phyloP scores from a whole-genome alignment of 1,140 invertebrate species.

The Leptoteleia sp. region DNA sequence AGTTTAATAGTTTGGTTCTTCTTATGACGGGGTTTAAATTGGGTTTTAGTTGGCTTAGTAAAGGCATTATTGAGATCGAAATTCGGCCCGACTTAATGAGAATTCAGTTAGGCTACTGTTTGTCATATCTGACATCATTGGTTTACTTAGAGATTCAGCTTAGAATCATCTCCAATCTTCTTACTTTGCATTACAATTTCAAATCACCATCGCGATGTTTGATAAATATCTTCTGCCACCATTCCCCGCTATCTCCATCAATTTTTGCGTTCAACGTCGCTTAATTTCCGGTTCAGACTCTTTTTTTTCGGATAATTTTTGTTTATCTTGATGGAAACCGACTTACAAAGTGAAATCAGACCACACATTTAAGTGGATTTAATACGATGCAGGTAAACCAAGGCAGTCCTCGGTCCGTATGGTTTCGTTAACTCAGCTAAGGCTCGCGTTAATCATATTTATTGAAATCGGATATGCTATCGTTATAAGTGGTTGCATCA shows the following conservation, averaged over 20 bases:
- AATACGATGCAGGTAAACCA: background rate
- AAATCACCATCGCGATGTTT: conserved; percentile 13
- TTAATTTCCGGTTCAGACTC: conserved; percentile 10
- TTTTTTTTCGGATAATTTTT: background rate
- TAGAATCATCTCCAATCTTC: conserved; percentile 7
- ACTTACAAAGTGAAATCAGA: conserved; percentile 6
- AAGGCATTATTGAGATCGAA: conserved; percentile 46
- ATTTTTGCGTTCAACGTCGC: too few species aligned
- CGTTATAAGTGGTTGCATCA: conserved; percentile 6
- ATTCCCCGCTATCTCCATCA: background rate
- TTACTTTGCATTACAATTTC: conserved; percentile 20
- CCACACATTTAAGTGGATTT: conserved; percentile 5
- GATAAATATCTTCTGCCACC: background rate
- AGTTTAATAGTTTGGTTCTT: conserved; percentile 27
- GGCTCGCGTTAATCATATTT: conserved; percentile 29
- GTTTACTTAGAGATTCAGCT: conserved; percentile 14
- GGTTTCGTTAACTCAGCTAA: conserved; percentile 9
- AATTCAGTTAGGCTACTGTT: conserved; percentile 53
- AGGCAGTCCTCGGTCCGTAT: conserved; percentile 9
- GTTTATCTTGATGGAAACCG: conserved; percentile 2
- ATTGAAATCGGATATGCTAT: conserved; percentile 22
- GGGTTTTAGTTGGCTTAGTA: conserved; percentile 43
- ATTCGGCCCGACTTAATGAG: conserved; percentile 49
- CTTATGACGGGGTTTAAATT: conserved; percentile 37
- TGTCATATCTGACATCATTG: conserved; percentile 35